Conservation (phyloP, 53 echinoderm and acorn worm genomes). For the Echinometra lucunter region DNA sequence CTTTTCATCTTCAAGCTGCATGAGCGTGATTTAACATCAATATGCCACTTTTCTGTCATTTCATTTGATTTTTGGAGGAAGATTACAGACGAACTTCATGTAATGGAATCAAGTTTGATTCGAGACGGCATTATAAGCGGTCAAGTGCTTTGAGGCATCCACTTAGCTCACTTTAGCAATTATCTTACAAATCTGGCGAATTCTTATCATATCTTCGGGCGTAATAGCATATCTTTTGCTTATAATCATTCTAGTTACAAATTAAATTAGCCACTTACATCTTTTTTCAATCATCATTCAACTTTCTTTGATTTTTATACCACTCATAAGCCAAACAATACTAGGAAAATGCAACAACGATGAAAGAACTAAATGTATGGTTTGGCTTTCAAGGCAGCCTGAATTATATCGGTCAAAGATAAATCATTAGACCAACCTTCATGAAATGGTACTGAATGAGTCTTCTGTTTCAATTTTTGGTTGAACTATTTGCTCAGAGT, state of each 20-base stretch:
- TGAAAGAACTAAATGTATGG: too few relatives aligned
- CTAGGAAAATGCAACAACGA: too few relatives aligned
- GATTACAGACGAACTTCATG: neutral
- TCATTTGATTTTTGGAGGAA: neutral
- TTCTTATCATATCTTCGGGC: neutral
- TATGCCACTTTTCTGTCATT: neutral
- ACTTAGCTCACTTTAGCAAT: neutral
- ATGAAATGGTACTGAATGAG: neutral
- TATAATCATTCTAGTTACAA: neutral
- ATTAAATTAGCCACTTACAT: neutral
- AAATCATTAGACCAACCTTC: neutral
- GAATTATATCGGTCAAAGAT: neutral
- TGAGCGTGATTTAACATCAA: neutral
- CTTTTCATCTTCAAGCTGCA: neutral
- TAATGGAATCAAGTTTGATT: neutral
- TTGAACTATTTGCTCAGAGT: neutral
- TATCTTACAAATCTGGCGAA: neutral
- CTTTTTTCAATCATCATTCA: too few relatives aligned
- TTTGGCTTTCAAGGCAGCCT: neutral
- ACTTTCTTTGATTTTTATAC: too few relatives aligned
- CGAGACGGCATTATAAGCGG: neutral
- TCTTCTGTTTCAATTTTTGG: neutral
- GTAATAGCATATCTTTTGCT: neutral
- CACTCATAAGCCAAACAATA: too few relatives aligned
- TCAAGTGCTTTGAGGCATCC: neutral